Conservation (phyloP, 2,888 invertebrate species). For the Conistra vaccinii region DNA sequence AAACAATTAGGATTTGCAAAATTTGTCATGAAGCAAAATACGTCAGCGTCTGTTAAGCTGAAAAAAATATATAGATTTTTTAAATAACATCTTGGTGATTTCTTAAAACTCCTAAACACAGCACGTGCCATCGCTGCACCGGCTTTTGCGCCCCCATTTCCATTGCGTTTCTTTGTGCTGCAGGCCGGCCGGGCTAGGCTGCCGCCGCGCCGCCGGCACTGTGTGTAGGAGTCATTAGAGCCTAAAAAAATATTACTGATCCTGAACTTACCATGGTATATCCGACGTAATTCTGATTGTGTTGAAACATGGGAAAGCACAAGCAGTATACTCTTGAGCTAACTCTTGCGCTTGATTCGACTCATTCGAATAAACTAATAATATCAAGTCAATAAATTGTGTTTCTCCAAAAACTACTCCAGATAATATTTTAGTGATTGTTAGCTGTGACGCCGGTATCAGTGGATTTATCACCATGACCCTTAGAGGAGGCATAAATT, state of each 20-base stretch:
- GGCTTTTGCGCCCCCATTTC: too few relatives aligned
- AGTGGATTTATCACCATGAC: slow-evolving; percentile 82
- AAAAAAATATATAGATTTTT: slow-evolving; percentile 14
- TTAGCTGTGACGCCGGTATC: slow-evolving; percentile 73
- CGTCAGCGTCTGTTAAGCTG: slow-evolving; percentile 82
- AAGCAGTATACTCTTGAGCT: slow-evolving; percentile 76
- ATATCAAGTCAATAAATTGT: slow-evolving; percentile 78
- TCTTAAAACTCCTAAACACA: too few relatives aligned
- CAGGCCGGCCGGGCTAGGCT: too few relatives aligned
- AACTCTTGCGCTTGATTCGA: slow-evolving; percentile 71
- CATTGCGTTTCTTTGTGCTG: too few relatives aligned
- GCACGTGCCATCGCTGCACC: too few relatives aligned
- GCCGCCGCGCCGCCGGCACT: too few relatives aligned
- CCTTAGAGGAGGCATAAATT: slow-evolving; percentile 73
- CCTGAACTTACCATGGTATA: slow-evolving; percentile 75
- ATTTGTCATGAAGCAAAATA: slow-evolving; percentile 82
- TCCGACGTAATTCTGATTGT: slow-evolving; percentile 77
- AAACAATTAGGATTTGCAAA: slow-evolving; percentile 81
- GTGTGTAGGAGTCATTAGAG: too few relatives aligned
- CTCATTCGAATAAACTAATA: slow-evolving; percentile 83
- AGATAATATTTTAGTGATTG: slow-evolving; percentile 79
- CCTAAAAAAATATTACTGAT: neutral
- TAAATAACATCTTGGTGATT: neutral
- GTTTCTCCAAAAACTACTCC: slow-evolving; percentile 79
- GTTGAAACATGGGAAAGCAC: slow-evolving; percentile 79